Base-by-base conservation (phyloP, 1,140 invertebrate species). In the Heterodera schachtii region DNA sequence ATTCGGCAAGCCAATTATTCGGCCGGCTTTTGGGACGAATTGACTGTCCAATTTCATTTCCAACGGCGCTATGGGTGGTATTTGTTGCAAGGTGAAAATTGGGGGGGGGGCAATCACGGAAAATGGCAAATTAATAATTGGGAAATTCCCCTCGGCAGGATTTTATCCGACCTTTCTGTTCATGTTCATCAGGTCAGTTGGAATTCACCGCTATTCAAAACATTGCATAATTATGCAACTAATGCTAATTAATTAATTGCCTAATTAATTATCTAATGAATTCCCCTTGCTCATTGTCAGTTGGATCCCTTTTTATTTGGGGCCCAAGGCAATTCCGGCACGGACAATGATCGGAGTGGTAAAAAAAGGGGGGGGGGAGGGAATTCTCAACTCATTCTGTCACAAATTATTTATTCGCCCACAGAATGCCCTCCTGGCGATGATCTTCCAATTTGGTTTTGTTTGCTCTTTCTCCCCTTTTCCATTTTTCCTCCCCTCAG, bases 291-390 rank as follows among this genome's bases (percentile, higher is more conserved):
- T 31, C 52, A 52, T 52, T 52, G 52, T 64, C 57, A 76, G 75
- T 76, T 89, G 88, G 88, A 90, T 89, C 77, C 86, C 87, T 19
- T 89, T 89, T 69, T 89, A 89, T 78, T 73, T 89, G 41, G 88
- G 88, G 3, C 84, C 88, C n/a, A 86, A 82, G 60, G 89, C 88
- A 46, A 89, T 89, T n/a, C 88, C 88, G 7, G 88, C 88, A 21
- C 70, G 88, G 31, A 89, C 88, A 19, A 90, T 89, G 89, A 85
- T 89, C 67, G 88, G 87, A 67, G 83, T 87, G 71, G 83, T 84
- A 81, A 43, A 31, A 31, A 31, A n/a, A n/a, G n/a, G n/a, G 31
- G 31, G 31, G 31, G 31, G 1, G 1, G 31, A 31, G 31, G 0
- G 31, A 0, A 31, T 31, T 31, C 31, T 31, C 31, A 31, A 57